Base-by-base conservation (phyloP, 2,113 vertebrate genomes). In the Gallinago undulata region DNA sequence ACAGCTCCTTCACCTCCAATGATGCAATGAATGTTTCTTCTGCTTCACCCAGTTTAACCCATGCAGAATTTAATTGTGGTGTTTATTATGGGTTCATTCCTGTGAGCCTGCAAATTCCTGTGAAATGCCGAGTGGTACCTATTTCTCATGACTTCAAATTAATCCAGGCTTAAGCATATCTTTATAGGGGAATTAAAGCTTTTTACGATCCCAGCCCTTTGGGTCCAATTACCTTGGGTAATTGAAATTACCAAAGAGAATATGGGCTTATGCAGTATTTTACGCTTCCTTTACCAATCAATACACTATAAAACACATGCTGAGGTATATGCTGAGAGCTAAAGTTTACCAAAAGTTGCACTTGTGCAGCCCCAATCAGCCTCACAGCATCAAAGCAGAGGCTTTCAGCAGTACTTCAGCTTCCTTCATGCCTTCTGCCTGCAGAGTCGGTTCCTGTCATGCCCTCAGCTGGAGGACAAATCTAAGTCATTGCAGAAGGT, bases 401-500 rank as follows among this genome's bases (percentile, higher is more conserved):
- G 53, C 56, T 88, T 75, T 37, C 33, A 27, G 82, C 33, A 35
- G 25, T 4, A 6, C 39, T 68, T 35, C 30, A 64, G 77, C 72
- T 84, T 84, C 75, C 72, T 37, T 22, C 1, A 1, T 62, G 56
- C 37, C 72, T 91, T 57, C 22, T 35, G 27, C 72, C 75, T 80
- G 85, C 75, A 45, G 57, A 85, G 85, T 6, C 4, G 2, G 82
- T 43, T 91, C 63, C 67, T 39, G 24, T 11, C 7, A 1, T 84
- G 77, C 80, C 73, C 94, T 93, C 64, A 21, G 66, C 84, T 39
- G 69, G 66, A 96, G 96, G 96, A 96, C 96, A 93, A 82, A 91
- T 77, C 91, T 66, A 72, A 92, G 96, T 82, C 90, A 82, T 16
- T 92, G 90, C 86, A 79, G 83, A 91, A 48, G 66, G 76, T 2